Percentiles rank a stretch among this genome's conserved stretches.
These are phyloP conservation scores for Dicrurus megarhynchus DNA, from an alignment of 2,113 vertebrate species.

Conservation along the genomic window DNA sequence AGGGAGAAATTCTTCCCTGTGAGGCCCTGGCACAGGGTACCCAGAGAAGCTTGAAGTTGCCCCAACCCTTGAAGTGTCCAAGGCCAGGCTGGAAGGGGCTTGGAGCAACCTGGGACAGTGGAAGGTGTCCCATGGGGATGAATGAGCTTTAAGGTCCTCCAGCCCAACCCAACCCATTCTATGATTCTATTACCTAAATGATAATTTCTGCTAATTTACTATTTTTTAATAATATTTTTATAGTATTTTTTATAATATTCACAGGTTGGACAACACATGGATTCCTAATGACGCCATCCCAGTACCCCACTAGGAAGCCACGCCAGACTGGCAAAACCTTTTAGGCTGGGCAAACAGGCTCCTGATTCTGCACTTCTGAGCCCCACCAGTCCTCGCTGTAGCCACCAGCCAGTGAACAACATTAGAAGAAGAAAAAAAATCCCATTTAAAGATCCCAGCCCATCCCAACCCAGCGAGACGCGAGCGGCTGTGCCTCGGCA, in stretches of 20 bases:
- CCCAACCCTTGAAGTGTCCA: neutral
- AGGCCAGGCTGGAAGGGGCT: neutral
- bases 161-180: neutral
- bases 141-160: neutral
- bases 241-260: neutral
- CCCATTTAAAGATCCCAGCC: neutral
- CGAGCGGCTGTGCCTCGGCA: neutral
- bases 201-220: neutral
- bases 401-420: neutral
- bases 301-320: neutral
- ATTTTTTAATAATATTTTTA: neutral
- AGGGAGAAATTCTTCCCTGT: neutral
- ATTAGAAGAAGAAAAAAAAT: neutral
- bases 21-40: neutral
- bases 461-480: neutral
- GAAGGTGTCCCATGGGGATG: neutral
- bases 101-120: neutral
- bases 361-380: neutral
- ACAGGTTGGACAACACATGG: fast-evolving
- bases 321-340: neutral
- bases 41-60: neutral
- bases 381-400: neutral
- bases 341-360: neutral
- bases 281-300: neutral
- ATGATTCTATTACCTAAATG: neutral